These are phyloP conservation scores for Hypena proboscidalis DNA, from an alignment of 2,888 invertebrate genomes.

Conservation along the genomic window DNA sequence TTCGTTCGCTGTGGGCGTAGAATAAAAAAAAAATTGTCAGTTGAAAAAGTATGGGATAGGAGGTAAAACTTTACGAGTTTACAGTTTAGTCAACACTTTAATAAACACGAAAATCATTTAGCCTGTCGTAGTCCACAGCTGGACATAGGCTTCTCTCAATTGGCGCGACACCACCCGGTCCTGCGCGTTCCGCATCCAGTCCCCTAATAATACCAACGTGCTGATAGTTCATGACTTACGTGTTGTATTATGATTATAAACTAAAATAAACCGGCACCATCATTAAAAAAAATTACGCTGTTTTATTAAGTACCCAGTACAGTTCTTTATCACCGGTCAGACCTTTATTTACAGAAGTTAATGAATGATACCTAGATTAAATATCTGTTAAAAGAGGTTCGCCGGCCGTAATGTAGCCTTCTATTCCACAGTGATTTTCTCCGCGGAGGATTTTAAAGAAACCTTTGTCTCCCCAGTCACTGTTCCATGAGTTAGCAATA, in stretches of 20 bases:
- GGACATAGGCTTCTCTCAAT: too few species aligned
- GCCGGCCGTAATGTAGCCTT: constrained; percentile 88
- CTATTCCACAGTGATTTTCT: constrained; percentile 91
- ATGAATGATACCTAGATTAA: constrained; percentile 6
- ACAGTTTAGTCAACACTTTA: too few species aligned
- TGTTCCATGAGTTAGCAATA: constrained; percentile 97
- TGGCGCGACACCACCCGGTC: too few species aligned
- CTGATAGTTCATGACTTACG: constrained; percentile 10
- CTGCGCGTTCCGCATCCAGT: too few species aligned
- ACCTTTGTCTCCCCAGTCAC: constrained; percentile 96
- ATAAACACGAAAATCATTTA: too few species aligned
- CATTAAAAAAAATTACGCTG: constrained; percentile 14
- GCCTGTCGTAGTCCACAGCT: too few species aligned
- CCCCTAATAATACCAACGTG: too few species aligned
- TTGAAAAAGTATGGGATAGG: too few species aligned
- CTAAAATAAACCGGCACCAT: constrained; percentile 11
- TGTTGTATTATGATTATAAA: constrained; percentile 33
- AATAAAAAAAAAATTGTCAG: too few species aligned
- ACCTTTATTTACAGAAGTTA: constrained; percentile 31
- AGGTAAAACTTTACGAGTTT: too few species aligned
- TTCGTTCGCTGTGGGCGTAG: too few species aligned
- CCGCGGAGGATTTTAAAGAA: constrained; percentile 95
- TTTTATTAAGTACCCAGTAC: constrained; percentile 12
- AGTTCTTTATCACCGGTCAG: constrained; percentile 6
- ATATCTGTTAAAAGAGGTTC: constrained; percentile 74